Base-by-base conservation (phyloP, 2,113 vertebrate species). In the Agapornis roseicollis region DNA sequence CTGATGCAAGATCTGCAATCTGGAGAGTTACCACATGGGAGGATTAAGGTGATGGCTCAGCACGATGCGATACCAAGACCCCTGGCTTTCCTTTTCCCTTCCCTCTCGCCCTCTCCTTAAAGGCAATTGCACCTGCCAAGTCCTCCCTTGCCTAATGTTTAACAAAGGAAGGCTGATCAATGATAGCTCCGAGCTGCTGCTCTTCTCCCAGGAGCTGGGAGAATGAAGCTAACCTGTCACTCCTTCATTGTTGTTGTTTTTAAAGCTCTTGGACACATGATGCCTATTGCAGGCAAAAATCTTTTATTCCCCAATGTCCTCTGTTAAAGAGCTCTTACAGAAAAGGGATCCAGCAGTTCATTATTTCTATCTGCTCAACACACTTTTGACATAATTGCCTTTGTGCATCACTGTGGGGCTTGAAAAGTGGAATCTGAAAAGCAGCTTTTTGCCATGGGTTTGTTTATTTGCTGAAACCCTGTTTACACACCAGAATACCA, bases 341-440 rank as follows among this genome's bases (percentile, higher is more conserved):
- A 85, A 61, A 29, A 78, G 73, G 61, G 89, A 95, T 70, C 83
- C 53, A 89, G 50, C 65, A 88, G 72, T 70, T 96, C 88, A 84
- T 97, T 97, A 86, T 91, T 79, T 92, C 81, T 86, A 76, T 46
- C 88, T 93, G 88, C 66, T 92, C 81, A 84, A 65, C 74, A 61
- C 47, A 35, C 85, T 91, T 66, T 7, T 52, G 89, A 88, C 49
- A 33, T 86, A 82, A 94, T 77, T 87, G 76, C 76, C 64, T 87
- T 60, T 76, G 80, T 44, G 63, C 66, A 58, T 94, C 81, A 11
- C 50, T 44, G 60, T 68, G 58, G 74, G 77, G 60, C 52, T 80
- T 42, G 76, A 33, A 65, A 77, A 80, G 88, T 5, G 69, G 35
- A 88, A 77, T 53, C 46, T 33, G 71, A 50, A 91, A 90, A 89